Evolutionary conservation across 2,113 vertebrate species (phyloP), one percentile per base, ranked within the genome.

Genomic region (Atractosteus spatula): DNA sequence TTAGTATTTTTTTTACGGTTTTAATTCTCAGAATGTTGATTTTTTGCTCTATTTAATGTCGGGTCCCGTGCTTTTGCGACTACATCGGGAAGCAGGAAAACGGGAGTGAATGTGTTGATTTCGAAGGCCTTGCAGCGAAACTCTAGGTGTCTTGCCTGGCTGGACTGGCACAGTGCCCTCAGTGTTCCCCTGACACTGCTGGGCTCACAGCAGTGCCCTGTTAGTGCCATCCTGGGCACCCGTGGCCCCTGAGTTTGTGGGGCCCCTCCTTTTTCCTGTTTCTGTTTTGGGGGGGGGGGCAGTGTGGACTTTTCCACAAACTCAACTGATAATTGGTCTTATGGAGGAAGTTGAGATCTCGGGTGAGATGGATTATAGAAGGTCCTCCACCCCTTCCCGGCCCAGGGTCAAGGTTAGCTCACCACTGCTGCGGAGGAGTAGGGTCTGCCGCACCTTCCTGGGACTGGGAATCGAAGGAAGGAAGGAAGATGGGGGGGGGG

Each of bases 1-100:
- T 92, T 92, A 92, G 91, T 92, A 92, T 92, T 92, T 92, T 84
- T 88, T 86, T 85, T 89, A 88, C 83, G 85, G 87, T 87, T 92
- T 92, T 92, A 90, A 91, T 91, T 92, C 89, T 92, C 82, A 90
- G 91, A 92, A 92, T 92, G 87, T 89, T 83, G 86, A 88, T 88
- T 86, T 83, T 85, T 89, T 89, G 85, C 86, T 89, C 89, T 89
- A 85, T 87, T 81, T 86, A 83, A 86, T 85, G 83, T 86, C 85
- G 84, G 85, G 86, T 88, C 82, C 62, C 65, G 81, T 81, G 80
- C 82, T 86, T 85, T 80, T 86, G 88, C 42, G 78, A 84, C 83
- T 73, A 80, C 71, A 73, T 77, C 65, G 43, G 75, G 12, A 63
- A 76, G 41, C 71, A 61, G 11, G 42, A 66, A 72, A 51, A 51